These are phyloP conservation scores for Gallinago jamesoni DNA, from an alignment of 2,113 vertebrate species.

Conservation along the genomic window DNA sequence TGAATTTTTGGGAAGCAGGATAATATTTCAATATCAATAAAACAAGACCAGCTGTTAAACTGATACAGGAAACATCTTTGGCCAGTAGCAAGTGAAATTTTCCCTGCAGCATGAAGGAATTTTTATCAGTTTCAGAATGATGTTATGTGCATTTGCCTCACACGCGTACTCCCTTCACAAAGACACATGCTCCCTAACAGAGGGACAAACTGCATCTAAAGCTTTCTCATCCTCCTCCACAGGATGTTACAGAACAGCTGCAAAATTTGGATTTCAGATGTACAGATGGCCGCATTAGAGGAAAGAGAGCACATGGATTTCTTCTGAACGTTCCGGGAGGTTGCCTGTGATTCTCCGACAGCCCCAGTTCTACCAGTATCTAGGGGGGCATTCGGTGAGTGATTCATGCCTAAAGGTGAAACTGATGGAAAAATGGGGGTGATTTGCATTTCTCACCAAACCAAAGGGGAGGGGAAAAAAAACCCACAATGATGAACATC, in stretches of 20 bases:
- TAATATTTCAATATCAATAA: constrained; percentile 18
- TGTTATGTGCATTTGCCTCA: neutral
- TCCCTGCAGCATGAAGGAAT: neutral
- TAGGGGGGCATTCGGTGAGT: neutral
- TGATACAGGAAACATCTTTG: neutral
- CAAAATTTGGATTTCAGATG: constrained; percentile 9
- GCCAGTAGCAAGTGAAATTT: constrained; percentile 1
- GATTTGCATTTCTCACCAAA: constrained; percentile 26
- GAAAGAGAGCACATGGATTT: constrained; percentile 5
- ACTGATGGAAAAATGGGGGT: neutral
- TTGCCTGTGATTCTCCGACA: neutral
- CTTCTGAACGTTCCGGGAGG: neutral
- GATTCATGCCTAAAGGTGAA: neutral
- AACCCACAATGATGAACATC: neutral
- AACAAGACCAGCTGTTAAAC: constrained; percentile 14
- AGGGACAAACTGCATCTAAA: constrained; percentile 23
- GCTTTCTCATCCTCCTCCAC: constrained; percentile 5
- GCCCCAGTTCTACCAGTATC: neutral
- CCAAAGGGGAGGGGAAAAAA: neutral
- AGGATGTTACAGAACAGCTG: constrained; percentile 48
- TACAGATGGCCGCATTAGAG: constrained; percentile 14
- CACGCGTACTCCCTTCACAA: neutral
- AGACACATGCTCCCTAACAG: neutral
- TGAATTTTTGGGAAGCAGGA: neutral
- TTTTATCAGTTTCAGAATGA: constrained; percentile 3